A percentile compares a stretch with the other conserved stretches of the same genome.
Evolutionary conservation across 53 echinoderm and acorn worm species (phyloP).

Genomic region (Temnopleurus reevesii): DNA sequence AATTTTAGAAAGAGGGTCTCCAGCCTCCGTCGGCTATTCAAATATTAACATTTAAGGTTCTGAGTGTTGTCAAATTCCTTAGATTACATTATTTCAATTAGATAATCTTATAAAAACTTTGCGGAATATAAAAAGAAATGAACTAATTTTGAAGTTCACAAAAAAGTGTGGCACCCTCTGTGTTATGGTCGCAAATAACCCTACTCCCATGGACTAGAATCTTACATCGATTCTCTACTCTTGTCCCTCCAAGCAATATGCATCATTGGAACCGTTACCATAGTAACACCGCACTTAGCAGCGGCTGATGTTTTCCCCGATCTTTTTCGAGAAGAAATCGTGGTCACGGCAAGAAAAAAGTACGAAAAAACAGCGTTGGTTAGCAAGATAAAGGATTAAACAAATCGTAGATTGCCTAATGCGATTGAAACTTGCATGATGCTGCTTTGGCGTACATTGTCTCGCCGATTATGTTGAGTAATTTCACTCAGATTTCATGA

Average conservation of each 20-base stretch:
- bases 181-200: background rate
- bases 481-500: too few species aligned
- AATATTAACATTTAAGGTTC: too few species aligned
- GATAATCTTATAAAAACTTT: background rate
- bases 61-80: background rate
- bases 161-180: too few species aligned
- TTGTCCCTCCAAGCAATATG: background rate
- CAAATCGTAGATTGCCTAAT: background rate
- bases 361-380: background rate
- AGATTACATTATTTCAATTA: background rate
- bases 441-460: too few species aligned
- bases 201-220: background rate
- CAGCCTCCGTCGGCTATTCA: too few species aligned
- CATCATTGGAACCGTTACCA: background rate
- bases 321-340: background rate
- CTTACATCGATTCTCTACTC: background rate
- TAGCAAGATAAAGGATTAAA: background rate
- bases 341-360: background rate
- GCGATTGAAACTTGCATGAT: too few species aligned
- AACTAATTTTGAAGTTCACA: background rate
- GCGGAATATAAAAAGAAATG: background rate
- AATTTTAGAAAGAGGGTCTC: too few species aligned
- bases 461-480: too few species aligned
- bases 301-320: background rate
- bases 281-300: background rate